Percentiles rank a stretch among this genome's conserved stretches.
Conservation (phyloP, 2,113 vertebrate species). For the Sporophila hypoxantha region DNA sequence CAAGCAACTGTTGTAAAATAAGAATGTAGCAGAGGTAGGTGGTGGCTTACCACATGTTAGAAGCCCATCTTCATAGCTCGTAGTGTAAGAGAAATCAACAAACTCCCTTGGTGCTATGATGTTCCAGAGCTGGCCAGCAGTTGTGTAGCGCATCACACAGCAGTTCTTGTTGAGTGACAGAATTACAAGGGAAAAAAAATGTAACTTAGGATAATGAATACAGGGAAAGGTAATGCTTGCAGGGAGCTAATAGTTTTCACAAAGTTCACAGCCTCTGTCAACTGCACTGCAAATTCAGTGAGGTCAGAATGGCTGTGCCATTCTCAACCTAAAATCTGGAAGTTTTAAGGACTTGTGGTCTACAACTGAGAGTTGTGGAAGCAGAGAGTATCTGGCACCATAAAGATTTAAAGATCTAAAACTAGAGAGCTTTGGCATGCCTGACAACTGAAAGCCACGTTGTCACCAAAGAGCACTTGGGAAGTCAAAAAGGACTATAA, state of each 20-base stretch:
- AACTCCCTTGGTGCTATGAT: constrained; percentile 83
- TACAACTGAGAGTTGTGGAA: background rate
- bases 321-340: background rate
- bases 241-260: background rate
- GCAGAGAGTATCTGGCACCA: background rate
- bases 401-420: background rate
- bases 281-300: background rate
- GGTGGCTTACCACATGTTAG: constrained; percentile 78
- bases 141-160: constrained; percentile 83
- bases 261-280: background rate
- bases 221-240: background rate
- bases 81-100: constrained; percentile 84
- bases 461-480: background rate
- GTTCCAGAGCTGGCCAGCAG: constrained; percentile 82
- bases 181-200: background rate
- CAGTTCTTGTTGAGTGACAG: constrained; percentile 63
- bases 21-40: background rate
- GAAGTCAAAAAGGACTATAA: background rate
- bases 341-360: background rate
- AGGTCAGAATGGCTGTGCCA: background rate
- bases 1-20: background rate
- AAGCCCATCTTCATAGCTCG: constrained; percentile 74
- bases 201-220: background rate
- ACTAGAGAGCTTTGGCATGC: background rate
- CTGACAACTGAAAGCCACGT: background rate